Evolutionary conservation across 2,113 vertebrate genomes (phyloP).

Genomic region (Sardina pilchardus): DNA sequence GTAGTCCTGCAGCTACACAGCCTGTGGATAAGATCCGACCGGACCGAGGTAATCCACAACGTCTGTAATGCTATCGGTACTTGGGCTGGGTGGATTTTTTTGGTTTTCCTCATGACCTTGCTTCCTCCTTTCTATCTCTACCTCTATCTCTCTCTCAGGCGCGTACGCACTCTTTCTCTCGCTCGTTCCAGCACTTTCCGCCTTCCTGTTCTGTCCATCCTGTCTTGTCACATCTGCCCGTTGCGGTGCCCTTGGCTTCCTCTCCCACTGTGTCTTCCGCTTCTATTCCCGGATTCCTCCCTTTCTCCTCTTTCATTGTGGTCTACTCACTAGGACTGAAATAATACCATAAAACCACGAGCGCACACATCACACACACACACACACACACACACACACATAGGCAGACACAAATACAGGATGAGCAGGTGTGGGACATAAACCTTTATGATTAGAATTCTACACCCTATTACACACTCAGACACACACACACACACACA

Average conservation of each 20-base stretch:
- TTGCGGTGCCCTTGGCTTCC: background rate
- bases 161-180: too few species aligned
- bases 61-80: background rate
- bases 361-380: background rate
- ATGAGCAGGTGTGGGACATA: slow-evolving; percentile 33
- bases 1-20: background rate
- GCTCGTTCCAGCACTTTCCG: background rate
- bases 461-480: background rate
- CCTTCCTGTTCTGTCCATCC: background rate
- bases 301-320: background rate
- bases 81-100: background rate
- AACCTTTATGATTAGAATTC: slow-evolving; percentile 16
- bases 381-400: background rate
- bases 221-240: background rate
- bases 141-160: background rate
- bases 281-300: background rate
- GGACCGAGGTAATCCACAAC: background rate
- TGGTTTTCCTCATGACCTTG: background rate
- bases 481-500: slow-evolving; percentile 16
- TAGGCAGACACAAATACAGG: background rate
- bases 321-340: background rate
- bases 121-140: background rate
- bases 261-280: background rate
- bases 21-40: background rate
- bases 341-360: background rate